Evolutionary conservation across 2,113 vertebrate species (phyloP).

Genomic region (Forbesichthys agassizii): DNA sequence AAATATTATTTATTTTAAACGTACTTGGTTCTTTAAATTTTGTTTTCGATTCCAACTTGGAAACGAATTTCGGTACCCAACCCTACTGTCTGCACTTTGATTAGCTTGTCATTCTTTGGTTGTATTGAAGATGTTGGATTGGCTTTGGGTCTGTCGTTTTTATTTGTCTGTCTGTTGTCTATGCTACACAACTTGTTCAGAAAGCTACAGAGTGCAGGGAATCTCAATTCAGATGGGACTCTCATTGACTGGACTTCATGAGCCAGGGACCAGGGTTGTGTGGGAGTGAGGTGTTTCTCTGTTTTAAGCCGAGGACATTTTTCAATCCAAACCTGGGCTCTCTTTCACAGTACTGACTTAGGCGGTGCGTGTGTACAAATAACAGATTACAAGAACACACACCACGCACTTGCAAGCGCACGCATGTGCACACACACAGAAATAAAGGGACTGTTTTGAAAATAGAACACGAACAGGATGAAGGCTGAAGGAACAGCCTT

Average conservation of each 20-base stretch:
- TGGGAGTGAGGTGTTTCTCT: no score
- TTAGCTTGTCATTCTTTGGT: neutral
- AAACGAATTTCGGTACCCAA: no score
- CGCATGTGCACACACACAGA: neutral
- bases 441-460: neutral
- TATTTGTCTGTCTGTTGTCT: neutral
- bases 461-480: no score
- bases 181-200: no score
- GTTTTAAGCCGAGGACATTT: slow-evolving; percentile 9
- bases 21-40: no score
- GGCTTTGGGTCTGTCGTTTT: neutral
- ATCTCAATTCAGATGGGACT: no score
- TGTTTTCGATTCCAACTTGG: no score
- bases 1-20: no score
- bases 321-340: slow-evolving; percentile 19
- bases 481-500: neutral
- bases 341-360: slow-evolving; percentile 35
- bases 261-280: no score
- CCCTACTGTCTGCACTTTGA: neutral
- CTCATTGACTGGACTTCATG: no score
- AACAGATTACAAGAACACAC: neutral
- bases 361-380: slow-evolving; percentile 19
- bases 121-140: no score
- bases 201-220: no score
- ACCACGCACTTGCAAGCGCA: neutral